Base-by-base conservation (phyloP, 2,888 invertebrate genomes). In the Acanthosepion esculentum region DNA sequence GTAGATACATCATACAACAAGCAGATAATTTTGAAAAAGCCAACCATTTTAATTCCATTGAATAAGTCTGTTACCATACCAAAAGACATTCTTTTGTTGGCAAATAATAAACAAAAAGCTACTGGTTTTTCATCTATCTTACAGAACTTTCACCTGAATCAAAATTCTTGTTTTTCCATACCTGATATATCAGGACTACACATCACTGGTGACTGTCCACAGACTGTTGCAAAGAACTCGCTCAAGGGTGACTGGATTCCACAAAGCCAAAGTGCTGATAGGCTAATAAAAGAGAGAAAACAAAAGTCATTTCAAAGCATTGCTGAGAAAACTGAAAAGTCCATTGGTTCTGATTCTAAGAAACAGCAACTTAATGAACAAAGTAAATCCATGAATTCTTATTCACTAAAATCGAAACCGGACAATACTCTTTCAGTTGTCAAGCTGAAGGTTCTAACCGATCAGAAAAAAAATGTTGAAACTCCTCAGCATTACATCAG, bases 11-110 rank as follows among this genome's bases (percentile, higher is more conserved):
- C 53, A n/a, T 53, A 53, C 29, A n/a, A 48, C n/a, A 50, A 26
- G 50, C 48, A 23, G 18, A 4, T 29, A 18, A 53, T n/a, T 29
- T 18, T 50, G 48, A 53, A 53, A 29, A 93, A 93, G 26, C 93
- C 50, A 18, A 78, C n/a, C n/a, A 50, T 93, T 50, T 48, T 93
- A n/a, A n/a, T 93, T 93, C 93, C 93, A 12, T 93, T 93, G 53
- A 50, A 93, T 93, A 53, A 50, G n/a, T n/a, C 93, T 2, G 12
- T n/a, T 50, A n/a, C 50, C 10, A 48, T n/a, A 23, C 50, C n/a
- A 29, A 50, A 93, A 93, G 50, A 93, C 18, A 53, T 93, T 29
- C 29, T n/a, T 93, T 53, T 93, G 33, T n/a, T 50, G 18, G 50
- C 48, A 6, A 29, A 50, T 8, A 93, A 93, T 92, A 78, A 78